These are phyloP conservation scores for Sinocyclocheilus anshuiensis DNA, from an alignment of 2,113 vertebrate species.

Conservation along the genomic window DNA sequence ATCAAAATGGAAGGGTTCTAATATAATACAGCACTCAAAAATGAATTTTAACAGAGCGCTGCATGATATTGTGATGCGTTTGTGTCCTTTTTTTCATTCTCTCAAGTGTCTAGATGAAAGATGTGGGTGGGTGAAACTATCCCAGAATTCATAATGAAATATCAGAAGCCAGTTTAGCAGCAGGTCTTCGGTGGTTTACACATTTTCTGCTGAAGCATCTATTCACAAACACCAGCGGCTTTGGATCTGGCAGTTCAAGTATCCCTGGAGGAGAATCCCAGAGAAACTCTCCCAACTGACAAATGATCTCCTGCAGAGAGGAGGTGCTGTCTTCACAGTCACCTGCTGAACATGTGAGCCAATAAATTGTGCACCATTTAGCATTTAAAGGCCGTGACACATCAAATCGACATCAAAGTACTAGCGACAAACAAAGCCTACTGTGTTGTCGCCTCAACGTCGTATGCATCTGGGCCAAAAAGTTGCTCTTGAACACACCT, in stretches of 20 bases:
- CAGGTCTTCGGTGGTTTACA: background rate
- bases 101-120: background rate
- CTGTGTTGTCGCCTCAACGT: background rate
- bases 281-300: conserved; percentile 3
- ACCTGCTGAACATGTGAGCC: background rate
- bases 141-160: conserved; percentile 12
- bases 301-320: conserved; percentile 3
- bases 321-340: background rate
- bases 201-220: conserved; percentile 30
- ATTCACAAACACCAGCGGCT: conserved; percentile 10
- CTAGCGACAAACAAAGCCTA: background rate
- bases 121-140: background rate
- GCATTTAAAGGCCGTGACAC: background rate
- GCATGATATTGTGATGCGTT: background rate
- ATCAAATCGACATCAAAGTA: background rate
- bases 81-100: background rate
- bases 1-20: background rate
- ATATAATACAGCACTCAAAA: conserved; percentile 13
- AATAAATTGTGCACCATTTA: background rate
- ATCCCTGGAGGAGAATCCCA: conserved; percentile 31
- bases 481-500: background rate
- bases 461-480: background rate
- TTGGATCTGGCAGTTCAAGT: background rate
- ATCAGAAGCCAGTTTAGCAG: conserved; percentile 19
- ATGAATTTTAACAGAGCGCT: background rate